A percentile compares a stretch with the other conserved stretches of the same genome.
Conservation (phyloP, 2,113 vertebrate genomes). For the Verasper variegatus region DNA sequence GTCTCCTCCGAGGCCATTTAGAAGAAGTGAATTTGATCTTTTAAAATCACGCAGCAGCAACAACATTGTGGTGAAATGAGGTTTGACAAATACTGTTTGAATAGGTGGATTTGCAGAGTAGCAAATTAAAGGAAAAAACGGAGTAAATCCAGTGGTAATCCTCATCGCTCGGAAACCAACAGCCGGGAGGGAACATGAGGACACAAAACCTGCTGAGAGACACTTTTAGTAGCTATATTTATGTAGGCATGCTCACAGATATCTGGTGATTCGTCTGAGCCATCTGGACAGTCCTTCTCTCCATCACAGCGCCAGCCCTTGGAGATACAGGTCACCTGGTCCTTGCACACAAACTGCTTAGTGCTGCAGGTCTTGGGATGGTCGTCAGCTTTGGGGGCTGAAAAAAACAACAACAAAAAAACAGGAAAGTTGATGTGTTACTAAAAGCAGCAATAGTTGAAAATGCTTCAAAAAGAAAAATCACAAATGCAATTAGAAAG, state of each 20-base stretch:
- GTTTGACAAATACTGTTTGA: background rate
- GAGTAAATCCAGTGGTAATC: background rate
- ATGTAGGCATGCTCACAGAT: conserved; percentile 87
- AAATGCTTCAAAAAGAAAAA: background rate
- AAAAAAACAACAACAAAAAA: conserved; percentile 4
- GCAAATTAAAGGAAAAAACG: background rate
- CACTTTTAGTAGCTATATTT: conserved; percentile 19
- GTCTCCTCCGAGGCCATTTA: conserved; percentile 36
- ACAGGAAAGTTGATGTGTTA: conserved; percentile 27
- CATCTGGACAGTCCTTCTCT: conserved; percentile 97
- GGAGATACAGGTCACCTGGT: conserved; percentile 96
- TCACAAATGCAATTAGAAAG: background rate
- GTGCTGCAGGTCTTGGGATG: conserved; percentile 92
- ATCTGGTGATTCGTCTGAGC: conserved; percentile 94
- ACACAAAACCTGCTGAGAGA: conserved; percentile 20
- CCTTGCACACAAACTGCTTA: conserved; percentile 97
- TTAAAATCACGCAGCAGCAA: background rate
- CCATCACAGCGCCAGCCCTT: conserved; percentile 98
- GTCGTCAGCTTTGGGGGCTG: conserved; percentile 82
- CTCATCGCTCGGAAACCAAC: background rate
- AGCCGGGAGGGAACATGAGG: conserved; percentile 3
- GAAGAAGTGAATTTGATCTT: conserved; percentile 11
- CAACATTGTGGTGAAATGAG: no score
- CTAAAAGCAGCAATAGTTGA: conserved; percentile 12
- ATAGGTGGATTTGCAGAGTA: conserved; percentile 2